A percentile compares a stretch with the other conserved stretches of the same genome.
Evolutionary conservation across 2,113 vertebrate genomes (phyloP).

Genomic region (Carassius carassius): DNA sequence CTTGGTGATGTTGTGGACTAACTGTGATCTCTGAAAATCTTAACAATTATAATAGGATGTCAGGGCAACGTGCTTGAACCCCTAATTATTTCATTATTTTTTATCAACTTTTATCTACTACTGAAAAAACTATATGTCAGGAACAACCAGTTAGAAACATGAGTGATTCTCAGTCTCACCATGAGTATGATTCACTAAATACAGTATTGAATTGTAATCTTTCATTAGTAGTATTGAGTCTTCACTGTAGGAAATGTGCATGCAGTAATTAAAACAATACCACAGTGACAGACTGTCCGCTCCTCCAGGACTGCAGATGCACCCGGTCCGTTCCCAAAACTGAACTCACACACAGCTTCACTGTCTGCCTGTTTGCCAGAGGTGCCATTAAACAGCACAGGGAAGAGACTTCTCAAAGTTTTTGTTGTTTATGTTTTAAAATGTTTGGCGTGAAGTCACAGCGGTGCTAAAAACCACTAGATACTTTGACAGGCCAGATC

Average conservation of each 20-base stretch:
- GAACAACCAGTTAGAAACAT: conserved; percentile 7
- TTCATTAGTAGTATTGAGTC: background rate
- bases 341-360: background rate
- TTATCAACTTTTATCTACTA: too few species aligned
- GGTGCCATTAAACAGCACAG: background rate
- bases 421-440: background rate
- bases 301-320: background rate
- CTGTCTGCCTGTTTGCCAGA: background rate
- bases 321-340: background rate
- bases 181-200: background rate
- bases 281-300: background rate
- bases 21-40: too few species aligned
- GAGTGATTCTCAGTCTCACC: background rate
- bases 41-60: too few species aligned
- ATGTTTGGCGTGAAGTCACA: background rate
- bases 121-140: too few species aligned
- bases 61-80: too few species aligned
- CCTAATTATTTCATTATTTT: too few species aligned
- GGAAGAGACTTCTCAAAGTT: background rate
- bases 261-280: background rate
- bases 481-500: background rate
- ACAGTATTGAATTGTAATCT: background rate
- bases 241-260: background rate
- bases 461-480: background rate
- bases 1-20: too few species aligned